A percentile compares a stretch with the other conserved stretches of the same genome.
Conservation (phyloP, 1,140 invertebrate genomes). For the Saccostrea echinata region DNA sequence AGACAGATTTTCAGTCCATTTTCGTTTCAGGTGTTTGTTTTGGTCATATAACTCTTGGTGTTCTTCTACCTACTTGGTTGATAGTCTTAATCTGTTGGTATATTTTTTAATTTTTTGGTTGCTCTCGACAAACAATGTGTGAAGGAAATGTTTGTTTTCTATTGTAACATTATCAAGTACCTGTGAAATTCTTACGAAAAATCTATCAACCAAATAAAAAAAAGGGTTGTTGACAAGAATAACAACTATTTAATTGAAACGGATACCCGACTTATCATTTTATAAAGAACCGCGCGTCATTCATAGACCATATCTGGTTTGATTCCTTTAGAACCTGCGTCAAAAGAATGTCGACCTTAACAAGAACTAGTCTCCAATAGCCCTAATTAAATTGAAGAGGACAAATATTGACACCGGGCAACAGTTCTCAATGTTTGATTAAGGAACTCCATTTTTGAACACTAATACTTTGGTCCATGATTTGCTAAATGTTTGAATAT, state of each 20-base stretch:
- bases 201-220: neutral
- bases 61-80: too few species aligned
- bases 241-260: neutral
- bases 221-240: neutral
- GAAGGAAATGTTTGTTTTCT: neutral
- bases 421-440: neutral
- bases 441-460: constrained; percentile 2
- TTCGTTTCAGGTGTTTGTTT: too few species aligned
- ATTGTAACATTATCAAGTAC: neutral
- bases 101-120: too few species aligned
- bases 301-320: neutral
- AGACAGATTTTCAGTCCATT: too few species aligned
- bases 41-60: too few species aligned
- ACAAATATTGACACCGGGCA: constrained; percentile 24
- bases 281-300: neutral
- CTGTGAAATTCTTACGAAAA: neutral
- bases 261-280: neutral
- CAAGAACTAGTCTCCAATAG: neutral
- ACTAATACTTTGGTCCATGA: neutral
- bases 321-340: neutral
- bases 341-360: neutral
- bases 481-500: neutral
- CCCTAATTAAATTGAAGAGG: neutral
- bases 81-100: too few species aligned
- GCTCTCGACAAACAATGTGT: too few species aligned